These are phyloP conservation scores for Spheniscus mendiculus DNA, from an alignment of 2,113 vertebrate genomes.

Conservation along the genomic window DNA sequence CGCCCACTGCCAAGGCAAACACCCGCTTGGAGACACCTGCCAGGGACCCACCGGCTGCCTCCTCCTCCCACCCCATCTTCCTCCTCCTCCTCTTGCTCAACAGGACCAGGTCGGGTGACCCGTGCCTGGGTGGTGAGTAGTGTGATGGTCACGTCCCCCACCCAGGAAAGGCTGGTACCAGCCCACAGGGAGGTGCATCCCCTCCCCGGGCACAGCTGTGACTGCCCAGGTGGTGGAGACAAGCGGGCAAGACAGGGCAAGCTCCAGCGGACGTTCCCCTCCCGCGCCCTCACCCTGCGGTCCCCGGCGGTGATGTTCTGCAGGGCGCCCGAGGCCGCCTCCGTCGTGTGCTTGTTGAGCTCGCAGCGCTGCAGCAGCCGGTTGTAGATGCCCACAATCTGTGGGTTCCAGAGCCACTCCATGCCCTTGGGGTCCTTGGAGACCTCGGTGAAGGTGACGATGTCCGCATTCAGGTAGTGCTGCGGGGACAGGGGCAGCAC, in stretches of 20 bases:
- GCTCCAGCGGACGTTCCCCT: not conserved
- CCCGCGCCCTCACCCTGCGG: slow-evolving; percentile 74
- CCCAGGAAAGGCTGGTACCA: not conserved
- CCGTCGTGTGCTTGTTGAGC: slow-evolving; percentile 81
- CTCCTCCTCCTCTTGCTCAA: not conserved
- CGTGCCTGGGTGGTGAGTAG: not conserved
- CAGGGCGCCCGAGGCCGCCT: slow-evolving; percentile 88
- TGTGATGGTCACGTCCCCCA: rapidly evolving
- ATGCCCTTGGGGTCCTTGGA: slow-evolving; percentile 87
- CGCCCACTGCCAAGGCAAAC: slow-evolving; percentile 80
- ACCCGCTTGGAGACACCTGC: not conserved
- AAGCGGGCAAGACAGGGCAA: rapidly evolving
- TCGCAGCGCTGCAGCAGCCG: slow-evolving; percentile 85
- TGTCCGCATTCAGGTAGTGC: slow-evolving; percentile 79
- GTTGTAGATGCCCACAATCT: slow-evolving; percentile 88
- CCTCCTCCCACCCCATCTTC: not conserved
- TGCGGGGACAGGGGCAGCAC: not conserved
- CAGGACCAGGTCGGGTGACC: rapidly evolving
- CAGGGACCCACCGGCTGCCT: rapidly evolving
- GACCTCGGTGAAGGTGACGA: slow-evolving; percentile 86
- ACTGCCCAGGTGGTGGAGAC: rapidly evolving
- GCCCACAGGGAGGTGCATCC: not conserved
- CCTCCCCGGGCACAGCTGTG: rapidly evolving
- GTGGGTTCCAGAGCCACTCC: slow-evolving; percentile 96
- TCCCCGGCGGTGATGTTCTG: slow-evolving; percentile 95